Percentiles rank a stretch among this genome's conserved stretches.
These are phyloP conservation scores for Troides helena DNA, from an alignment of 2,888 invertebrate species.

Conservation along the genomic window DNA sequence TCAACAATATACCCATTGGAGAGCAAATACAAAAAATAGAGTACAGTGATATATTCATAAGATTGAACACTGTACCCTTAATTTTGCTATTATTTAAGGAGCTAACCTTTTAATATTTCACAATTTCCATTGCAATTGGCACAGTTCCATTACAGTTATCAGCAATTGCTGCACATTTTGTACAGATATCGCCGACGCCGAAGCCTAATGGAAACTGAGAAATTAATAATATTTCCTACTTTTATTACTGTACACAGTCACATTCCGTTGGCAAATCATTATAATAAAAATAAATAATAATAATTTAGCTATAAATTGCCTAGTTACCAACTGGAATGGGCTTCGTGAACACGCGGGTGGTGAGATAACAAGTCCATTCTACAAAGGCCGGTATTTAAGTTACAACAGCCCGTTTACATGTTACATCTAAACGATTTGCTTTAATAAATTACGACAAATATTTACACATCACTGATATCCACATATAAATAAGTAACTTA, in stretches of 20 bases:
- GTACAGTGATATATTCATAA: conserved; percentile 26
- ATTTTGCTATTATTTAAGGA: conserved; percentile 39
- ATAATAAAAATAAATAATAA: conserved; percentile 73
- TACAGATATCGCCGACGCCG: conserved; percentile 24
- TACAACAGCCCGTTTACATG: conserved; percentile 56
- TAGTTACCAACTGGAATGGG: conserved; percentile 77
- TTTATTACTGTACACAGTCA: conserved; percentile 76
- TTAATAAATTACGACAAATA: conserved; percentile 76
- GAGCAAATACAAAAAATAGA: conserved; percentile 35
- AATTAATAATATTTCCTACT: conserved; percentile 63
- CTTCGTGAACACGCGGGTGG: conserved; percentile 80
- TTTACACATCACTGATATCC: conserved; percentile 72
- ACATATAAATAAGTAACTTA: conserved; percentile 74
- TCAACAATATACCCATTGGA: conserved; percentile 42
- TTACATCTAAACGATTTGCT: conserved; percentile 71
- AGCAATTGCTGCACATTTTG: conserved; percentile 32
- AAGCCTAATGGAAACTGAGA: conserved; percentile 38
- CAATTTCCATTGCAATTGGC: conserved; percentile 42
- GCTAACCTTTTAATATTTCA: conserved; percentile 52
- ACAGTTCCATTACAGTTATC: conserved; percentile 36
- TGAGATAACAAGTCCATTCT: conserved; percentile 73
- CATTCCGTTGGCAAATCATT: conserved; percentile 78
- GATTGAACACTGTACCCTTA: conserved; percentile 26
- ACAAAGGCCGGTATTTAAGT: conserved; percentile 56
- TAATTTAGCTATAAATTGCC: conserved; percentile 78